Conservation (phyloP, 2,888 invertebrate species). For the Drosophila subquinaria region DNA sequence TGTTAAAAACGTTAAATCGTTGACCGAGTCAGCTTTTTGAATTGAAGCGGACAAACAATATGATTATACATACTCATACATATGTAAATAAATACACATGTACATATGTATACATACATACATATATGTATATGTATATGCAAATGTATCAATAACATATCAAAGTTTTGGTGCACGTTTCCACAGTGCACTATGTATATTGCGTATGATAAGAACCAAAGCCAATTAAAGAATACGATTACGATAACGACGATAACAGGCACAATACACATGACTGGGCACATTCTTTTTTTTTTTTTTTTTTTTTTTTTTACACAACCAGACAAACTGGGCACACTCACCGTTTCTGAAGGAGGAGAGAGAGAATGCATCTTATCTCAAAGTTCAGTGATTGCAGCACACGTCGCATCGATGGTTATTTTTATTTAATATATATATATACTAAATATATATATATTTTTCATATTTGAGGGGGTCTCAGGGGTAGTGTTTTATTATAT, state of each 20-base stretch:
- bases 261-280: constrained; percentile 42
- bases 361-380: constrained; percentile 51
- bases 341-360: constrained; percentile 43
- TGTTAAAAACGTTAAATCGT: constrained; percentile 7
- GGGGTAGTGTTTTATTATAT: constrained; percentile 4
- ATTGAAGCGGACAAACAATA: constrained; percentile 36
- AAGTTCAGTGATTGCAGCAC: constrained; percentile 46
- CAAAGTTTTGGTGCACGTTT: constrained; percentile 47
- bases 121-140: constrained; percentile 8
- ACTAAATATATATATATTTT: background rate
- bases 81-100: constrained; percentile 3
- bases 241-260: constrained; percentile 53
- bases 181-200: constrained; percentile 29
- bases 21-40: constrained; percentile 14
- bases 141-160: constrained; percentile 29
- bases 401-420: constrained; percentile 39
- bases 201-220: constrained; percentile 53
- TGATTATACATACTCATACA: constrained; percentile 37
- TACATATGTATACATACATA: constrained; percentile 5
- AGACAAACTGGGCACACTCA: constrained; percentile 56
- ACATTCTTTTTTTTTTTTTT: constrained; percentile 20
- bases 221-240: constrained; percentile 55
- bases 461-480: constrained; percentile 7
- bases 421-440: background rate
- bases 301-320: constrained; percentile 36